Evolutionary conservation across 2,888 invertebrate species (phyloP).

Genomic region (Pantelozetes paolii): DNA sequence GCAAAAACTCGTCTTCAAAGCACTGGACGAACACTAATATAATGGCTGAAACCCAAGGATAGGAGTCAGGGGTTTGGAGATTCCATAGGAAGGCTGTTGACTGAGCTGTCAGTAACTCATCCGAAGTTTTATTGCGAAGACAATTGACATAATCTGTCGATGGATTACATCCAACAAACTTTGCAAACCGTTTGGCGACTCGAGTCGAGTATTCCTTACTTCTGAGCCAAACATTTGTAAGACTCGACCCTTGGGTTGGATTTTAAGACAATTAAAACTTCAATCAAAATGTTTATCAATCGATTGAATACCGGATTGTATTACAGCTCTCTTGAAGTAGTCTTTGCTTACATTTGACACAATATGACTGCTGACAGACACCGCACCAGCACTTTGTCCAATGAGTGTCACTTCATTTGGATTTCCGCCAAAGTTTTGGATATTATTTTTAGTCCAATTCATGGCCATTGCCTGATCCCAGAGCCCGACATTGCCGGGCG

Average conservation of each 20-base stretch:
- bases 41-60: not conserved
- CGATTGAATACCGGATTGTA: slow-evolving; percentile 9
- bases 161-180: not conserved
- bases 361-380: slow-evolving; percentile 2
- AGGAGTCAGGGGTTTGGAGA: not conserved
- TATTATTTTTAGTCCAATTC: not conserved
- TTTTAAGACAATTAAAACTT: not conserved
- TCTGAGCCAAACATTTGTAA: not conserved
- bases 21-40: not conserved
- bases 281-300: not conserved
- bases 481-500: slow-evolving; percentile 11
- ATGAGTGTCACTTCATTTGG: not conserved
- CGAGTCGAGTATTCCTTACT: slow-evolving; percentile 1
- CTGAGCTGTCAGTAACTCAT: not conserved
- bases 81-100: not conserved
- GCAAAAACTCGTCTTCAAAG: not conserved
- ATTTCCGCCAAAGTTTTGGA: slow-evolving; percentile 11
- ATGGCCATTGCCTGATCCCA: slow-evolving; percentile 17
- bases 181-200: not conserved
- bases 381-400: not conserved
- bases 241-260: not conserved
- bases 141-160: not conserved
- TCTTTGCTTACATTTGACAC: not conserved
- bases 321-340: not conserved
- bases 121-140: not conserved